Evolutionary conservation across 2,797 vertebrate genomes (phyloP).

Genomic region (Dendrocincla fuliginosa): DNA sequence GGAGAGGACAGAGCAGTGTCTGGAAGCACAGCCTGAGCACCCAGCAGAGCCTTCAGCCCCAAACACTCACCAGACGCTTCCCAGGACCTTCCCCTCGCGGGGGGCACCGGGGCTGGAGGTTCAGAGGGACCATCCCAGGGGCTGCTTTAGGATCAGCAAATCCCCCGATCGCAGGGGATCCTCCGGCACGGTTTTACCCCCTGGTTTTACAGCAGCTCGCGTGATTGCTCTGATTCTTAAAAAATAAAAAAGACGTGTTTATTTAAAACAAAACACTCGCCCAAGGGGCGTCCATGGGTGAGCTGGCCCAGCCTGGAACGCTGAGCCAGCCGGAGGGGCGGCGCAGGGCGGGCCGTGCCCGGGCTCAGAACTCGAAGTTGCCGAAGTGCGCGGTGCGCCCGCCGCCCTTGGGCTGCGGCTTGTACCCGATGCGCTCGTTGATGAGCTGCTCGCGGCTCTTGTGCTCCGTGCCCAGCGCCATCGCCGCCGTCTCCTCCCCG

Average conservation of each 20-base stretch:
- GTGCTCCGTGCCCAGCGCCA: slow-evolving; percentile 77
- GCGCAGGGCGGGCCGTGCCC: too few relatives aligned
- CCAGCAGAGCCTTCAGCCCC: too few relatives aligned
- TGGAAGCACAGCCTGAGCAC: neutral
- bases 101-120: too few relatives aligned
- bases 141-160: too few relatives aligned
- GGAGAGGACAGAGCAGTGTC: too few relatives aligned
- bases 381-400: slow-evolving; percentile 89
- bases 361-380: slow-evolving; percentile 85
- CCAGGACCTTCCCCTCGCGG: neutral
- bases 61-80: accelerated
- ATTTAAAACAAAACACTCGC: slow-evolving; percentile 59
- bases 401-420: slow-evolving; percentile 90
- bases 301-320: too few relatives aligned
- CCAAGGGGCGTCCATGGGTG: neutral
- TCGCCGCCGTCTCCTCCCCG: slow-evolving; percentile 72
- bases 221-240: neutral
- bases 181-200: accelerated
- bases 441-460: slow-evolving; percentile 89
- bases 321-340: too few relatives aligned
- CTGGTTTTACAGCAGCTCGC: neutral
- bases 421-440: slow-evolving; percentile 93
- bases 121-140: accelerated
- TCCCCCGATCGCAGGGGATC: too few relatives aligned
- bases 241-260: slow-evolving; percentile 32